Conservation (phyloP, 2,888 invertebrate species). For the Leptinotarsa rubiginosa region DNA sequence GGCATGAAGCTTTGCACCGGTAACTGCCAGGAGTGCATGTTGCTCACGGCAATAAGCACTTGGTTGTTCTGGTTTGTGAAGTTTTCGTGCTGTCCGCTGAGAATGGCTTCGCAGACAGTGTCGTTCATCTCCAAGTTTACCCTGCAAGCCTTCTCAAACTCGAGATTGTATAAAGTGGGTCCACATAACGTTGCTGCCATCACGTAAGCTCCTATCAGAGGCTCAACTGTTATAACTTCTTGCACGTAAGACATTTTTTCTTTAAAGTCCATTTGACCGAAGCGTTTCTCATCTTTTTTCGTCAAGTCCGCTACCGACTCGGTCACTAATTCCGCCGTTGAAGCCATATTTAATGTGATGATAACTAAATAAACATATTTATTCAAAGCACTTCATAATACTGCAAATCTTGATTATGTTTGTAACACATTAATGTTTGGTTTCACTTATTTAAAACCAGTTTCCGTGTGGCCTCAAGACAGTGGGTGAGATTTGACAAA, state of each 20-base stretch:
- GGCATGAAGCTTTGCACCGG: conserved; percentile 62
- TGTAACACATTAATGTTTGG: conserved; percentile 13
- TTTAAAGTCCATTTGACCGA: conserved; percentile 47
- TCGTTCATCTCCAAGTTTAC: conserved; percentile 68
- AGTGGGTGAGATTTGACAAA: conserved; percentile 17
- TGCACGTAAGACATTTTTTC: conserved; percentile 50
- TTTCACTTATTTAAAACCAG: conserved; percentile 30
- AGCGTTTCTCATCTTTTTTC: conserved; percentile 46
- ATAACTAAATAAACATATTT: conserved; percentile 12
- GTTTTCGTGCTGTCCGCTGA: conserved; percentile 55
- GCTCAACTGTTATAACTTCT: conserved; percentile 63
- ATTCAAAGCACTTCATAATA: conserved; percentile 13
- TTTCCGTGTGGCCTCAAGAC: conserved; percentile 28
- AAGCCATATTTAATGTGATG: conserved; percentile 51
- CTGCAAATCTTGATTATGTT: conserved; percentile 22
- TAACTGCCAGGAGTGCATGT: conserved; percentile 63
- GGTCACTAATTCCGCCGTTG: conserved; percentile 58
- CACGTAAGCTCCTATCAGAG: conserved; percentile 60
- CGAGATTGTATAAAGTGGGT: conserved; percentile 69
- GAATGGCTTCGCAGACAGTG: conserved; percentile 67
- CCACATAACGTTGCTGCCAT: conserved; percentile 57
- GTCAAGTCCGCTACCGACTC: conserved; percentile 54
- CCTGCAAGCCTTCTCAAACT: conserved; percentile 70
- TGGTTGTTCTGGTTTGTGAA: conserved; percentile 63
- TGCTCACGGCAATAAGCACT: conserved; percentile 67